Conservation (phyloP, 1,140 invertebrate genomes). For the Octopus sinensis region DNA sequence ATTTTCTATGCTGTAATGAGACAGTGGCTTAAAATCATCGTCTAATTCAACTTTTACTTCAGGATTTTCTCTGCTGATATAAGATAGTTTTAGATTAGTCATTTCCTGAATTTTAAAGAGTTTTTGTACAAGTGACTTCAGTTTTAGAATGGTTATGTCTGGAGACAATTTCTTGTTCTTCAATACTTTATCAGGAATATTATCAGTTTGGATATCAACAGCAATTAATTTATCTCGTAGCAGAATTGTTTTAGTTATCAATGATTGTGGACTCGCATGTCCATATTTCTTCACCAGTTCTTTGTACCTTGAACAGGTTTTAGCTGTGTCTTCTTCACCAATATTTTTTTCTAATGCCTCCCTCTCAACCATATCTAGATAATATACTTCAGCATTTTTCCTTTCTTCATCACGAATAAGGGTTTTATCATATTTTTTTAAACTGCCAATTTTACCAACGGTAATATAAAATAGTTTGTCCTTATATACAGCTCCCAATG, state of each 20-base stretch:
- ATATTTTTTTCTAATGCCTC: not conserved
- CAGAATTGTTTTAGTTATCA: not conserved
- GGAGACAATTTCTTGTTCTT: not conserved
- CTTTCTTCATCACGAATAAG: not conserved
- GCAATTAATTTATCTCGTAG: not conserved
- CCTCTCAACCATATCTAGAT: not conserved
- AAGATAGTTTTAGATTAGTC: not conserved
- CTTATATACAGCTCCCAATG: not conserved
- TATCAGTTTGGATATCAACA: not conserved
- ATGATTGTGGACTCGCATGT: not conserved
- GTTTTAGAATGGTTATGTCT: not conserved
- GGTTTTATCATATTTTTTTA: not conserved
- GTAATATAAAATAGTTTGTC: not conserved
- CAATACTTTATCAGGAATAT: not conserved
- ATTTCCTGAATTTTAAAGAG: not conserved
- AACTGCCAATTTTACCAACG: not conserved
- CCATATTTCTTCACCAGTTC: not conserved
- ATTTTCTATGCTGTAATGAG: not conserved
- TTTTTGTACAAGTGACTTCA: slow-evolving; percentile 4
- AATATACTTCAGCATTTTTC: not conserved
- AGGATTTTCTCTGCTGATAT: not conserved
- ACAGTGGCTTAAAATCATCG: not conserved
- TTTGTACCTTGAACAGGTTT: not conserved
- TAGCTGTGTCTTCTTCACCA: not conserved
- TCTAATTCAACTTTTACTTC: slow-evolving; percentile 4